These are phyloP conservation scores for Oreocharis arfaki DNA, from an alignment of 2,113 vertebrate species.

Conservation along the genomic window DNA sequence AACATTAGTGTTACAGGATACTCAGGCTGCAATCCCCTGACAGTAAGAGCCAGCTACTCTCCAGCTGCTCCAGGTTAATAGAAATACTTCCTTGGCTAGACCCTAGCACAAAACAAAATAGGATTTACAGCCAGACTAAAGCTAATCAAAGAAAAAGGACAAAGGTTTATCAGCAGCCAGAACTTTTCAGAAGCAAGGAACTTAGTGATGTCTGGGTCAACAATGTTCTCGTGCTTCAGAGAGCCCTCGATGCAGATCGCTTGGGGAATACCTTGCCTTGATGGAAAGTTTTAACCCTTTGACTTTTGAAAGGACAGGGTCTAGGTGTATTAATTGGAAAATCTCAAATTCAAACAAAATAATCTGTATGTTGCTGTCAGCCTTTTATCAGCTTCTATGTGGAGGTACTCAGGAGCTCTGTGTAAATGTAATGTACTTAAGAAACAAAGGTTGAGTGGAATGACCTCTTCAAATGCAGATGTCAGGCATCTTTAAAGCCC, in stretches of 20 bases:
- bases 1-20: neutral
- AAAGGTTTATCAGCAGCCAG: constrained; percentile 45
- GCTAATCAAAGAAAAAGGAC: constrained; percentile 53
- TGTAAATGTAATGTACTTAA: neutral
- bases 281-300: constrained; percentile 40
- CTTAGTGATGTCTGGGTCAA: constrained; percentile 2
- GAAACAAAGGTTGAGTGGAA: neutral
- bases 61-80: constrained; percentile 47
- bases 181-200: constrained; percentile 35
- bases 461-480: constrained; percentile 13
- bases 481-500: neutral
- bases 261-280: neutral
- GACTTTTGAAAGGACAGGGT: constrained; percentile 31
- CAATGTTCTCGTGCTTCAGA: neutral
- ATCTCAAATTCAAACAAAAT: constrained; percentile 4
- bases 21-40: neutral
- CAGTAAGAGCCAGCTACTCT: neutral
- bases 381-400: neutral
- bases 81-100: constrained; percentile 43
- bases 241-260: neutral
- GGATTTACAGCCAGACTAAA: constrained; percentile 38
- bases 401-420: neutral
- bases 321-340: constrained; percentile 9
- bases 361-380: neutral
- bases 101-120: constrained; percentile 38